phyloP scores from a whole-genome alignment of 2,113 vertebrate genomes.

The Canis aureus region DNA sequence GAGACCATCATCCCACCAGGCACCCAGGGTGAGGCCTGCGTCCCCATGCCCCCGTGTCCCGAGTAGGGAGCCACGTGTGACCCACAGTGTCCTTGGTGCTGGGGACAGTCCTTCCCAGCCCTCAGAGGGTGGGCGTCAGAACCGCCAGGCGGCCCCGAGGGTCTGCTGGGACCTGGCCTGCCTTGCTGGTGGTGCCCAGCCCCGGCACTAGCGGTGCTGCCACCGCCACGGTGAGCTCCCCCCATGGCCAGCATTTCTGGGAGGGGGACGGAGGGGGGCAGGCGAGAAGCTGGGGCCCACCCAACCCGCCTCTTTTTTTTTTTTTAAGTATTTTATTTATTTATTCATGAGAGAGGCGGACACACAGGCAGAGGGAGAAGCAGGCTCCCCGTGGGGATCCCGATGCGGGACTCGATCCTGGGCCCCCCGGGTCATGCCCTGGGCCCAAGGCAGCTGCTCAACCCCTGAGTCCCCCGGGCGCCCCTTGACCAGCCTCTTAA shows the following conservation, averaged over 20 bases:
- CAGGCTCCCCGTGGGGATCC: too few relatives aligned
- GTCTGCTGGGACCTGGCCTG: neutral
- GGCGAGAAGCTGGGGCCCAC: neutral
- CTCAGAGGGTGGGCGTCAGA: neutral
- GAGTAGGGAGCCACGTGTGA: neutral
- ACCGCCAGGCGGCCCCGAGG: neutral
- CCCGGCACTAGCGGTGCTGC: too few relatives aligned
- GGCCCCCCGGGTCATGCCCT: too few relatives aligned
- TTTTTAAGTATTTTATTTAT: too few relatives aligned
- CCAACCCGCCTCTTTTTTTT: neutral
- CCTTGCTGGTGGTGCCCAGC: neutral
- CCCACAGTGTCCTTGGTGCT: neutral
- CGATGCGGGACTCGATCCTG: too few relatives aligned
- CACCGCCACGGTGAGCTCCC: neutral
- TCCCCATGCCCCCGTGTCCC: neutral
- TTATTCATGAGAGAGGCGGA: too few relatives aligned
- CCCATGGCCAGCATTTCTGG: accelerated
- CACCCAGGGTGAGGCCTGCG: neutral
- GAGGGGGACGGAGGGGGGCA: neutral
- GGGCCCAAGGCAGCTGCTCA: too few relatives aligned
- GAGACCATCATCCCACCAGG: neutral
- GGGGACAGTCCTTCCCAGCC: neutral
- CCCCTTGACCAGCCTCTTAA: neutral
- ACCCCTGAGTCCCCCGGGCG: too few relatives aligned
- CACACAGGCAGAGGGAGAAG: too few relatives aligned